Evolutionary conservation across 2,888 invertebrate species (phyloP), one percentile per base, ranked within the genome.

Genomic region (Heliconius aoede): DNA sequence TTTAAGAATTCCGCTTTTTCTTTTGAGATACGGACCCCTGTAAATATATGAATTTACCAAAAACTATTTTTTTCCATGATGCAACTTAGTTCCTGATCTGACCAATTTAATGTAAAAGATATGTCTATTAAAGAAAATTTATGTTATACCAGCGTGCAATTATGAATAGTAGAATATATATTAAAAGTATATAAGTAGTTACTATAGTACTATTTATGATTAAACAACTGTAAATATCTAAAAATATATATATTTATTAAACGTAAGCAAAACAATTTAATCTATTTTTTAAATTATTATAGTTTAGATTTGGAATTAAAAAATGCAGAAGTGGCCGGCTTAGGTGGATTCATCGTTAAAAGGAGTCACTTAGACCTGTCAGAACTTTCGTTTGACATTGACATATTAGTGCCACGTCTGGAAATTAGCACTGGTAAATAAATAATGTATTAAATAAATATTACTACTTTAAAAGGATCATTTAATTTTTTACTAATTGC

Each of bases 311-410:
- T 94, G 72, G 81, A 87, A 1, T 78, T 94, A 78, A 83, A 84
- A 51, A 82, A 90, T 3, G 82, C 86, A 11, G 28, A 80, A 8
- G 80, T 84, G 28, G 80, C 83, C 28, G 94, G 94, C 3, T 58
- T 91, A 7, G 91, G 93, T 8, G 84, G 83, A 2, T 92, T 93
- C 79, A 85, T 87, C 4, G 88, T 90, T 0, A 86, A 91, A 82
- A 87, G 74, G 30, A 89, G 88, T 78, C 51, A 85, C 58, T 79
- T 93, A 24, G 46, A 85, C 68, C 82, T 90, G 0, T 40, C 80
- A 0, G 84, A 84, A 0, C 82, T 92, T 21, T 85, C 88, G 58
- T 91, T 94, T 74, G 89, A 91, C 61, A 28, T 93, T 26, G 92
- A 91, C 28, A 83, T 93, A 40, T 85, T 88, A 1, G 80, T 93